phyloP scores from a whole-genome alignment of 37 sponge, comb jelly and placozoan genomes.

The Geodia barretti region DNA sequence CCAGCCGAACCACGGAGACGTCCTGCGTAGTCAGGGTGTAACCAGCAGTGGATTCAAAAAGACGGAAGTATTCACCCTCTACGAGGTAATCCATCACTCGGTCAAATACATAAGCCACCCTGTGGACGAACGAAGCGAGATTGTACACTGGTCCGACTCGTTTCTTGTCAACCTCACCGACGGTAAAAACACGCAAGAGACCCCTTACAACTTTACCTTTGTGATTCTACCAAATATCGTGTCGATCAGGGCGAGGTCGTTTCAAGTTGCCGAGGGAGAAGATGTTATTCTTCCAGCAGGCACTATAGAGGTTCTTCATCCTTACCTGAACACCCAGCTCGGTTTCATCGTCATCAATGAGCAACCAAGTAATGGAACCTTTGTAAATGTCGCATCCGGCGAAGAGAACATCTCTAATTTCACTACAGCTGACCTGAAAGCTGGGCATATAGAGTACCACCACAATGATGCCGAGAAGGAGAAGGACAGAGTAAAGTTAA shows the following conservation, averaged over 20 bases:
- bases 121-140: too few species aligned
- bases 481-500: constrained; percentile 29
- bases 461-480: constrained; percentile 38
- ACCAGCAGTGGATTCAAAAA: neutral
- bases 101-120: constrained; percentile 21
- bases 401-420: constrained; percentile 3
- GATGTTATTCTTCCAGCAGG: neutral
- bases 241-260: neutral
- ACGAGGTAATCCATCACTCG: constrained; percentile 17
- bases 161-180: constrained; percentile 48
- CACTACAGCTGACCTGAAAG: constrained; percentile 19
- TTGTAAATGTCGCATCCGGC: neutral
- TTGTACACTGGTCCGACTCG: constrained; percentile 5
- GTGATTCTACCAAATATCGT: constrained; percentile 36
- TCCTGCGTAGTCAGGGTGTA: neutral
- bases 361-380: constrained; percentile 8
- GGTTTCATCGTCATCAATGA: constrained; percentile 5
- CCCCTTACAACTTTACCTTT: constrained; percentile 10
- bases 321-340: neutral
- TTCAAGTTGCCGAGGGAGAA: constrained; percentile 20
- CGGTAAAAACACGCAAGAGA: constrained; percentile 11
- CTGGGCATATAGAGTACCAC: constrained; percentile 25
- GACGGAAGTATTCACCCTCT: constrained; percentile 29
- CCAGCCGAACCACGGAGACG: neutral
- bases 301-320: constrained; percentile 29